These are phyloP conservation scores for Stenurella melanura DNA, from an alignment of 2,888 invertebrate genomes.

Conservation along the genomic window DNA sequence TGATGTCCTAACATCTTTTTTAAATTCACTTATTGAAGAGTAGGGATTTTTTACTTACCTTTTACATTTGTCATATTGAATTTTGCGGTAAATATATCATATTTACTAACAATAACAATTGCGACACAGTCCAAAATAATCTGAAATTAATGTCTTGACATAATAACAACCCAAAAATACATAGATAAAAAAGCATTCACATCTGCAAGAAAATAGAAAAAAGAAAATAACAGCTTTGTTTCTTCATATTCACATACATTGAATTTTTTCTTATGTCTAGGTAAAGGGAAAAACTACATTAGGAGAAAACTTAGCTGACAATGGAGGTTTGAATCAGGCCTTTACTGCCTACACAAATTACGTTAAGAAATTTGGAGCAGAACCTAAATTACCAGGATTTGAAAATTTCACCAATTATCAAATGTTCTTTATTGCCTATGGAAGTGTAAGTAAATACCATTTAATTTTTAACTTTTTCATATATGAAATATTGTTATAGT, in stretches of 20 bases:
- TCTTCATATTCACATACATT: too few species aligned
- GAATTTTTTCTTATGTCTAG: slow-evolving; percentile 71
- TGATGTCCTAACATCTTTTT: neutral
- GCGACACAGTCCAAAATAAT: too few species aligned
- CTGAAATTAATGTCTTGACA: too few species aligned
- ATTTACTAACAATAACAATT: too few species aligned
- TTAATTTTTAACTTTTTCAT: neutral
- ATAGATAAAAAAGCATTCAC: too few species aligned
- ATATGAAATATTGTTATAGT: too few species aligned
- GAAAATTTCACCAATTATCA: slow-evolving; percentile 83
- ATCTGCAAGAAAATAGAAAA: neutral
- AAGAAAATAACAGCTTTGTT: neutral
- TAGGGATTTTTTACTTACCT: too few species aligned
- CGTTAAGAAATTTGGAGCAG: slow-evolving; percentile 76
- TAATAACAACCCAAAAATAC: too few species aligned
- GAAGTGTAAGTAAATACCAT: slow-evolving; percentile 78
- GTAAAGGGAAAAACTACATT: slow-evolving; percentile 85
- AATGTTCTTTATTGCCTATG: slow-evolving; percentile 87
- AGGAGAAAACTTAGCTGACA: slow-evolving; percentile 90
- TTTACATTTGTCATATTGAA: neutral
- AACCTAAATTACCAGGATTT: slow-evolving; percentile 83
- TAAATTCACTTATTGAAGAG: too few species aligned
- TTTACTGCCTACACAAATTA: slow-evolving; percentile 81
- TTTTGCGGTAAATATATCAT: neutral
- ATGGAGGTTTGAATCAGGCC: slow-evolving; percentile 87